Percentiles rank a stretch among this genome's conserved stretches.
These are phyloP conservation scores for Benitochromis conjunctus DNA, from an alignment of 2,113 vertebrate species.

Conservation along the genomic window DNA sequence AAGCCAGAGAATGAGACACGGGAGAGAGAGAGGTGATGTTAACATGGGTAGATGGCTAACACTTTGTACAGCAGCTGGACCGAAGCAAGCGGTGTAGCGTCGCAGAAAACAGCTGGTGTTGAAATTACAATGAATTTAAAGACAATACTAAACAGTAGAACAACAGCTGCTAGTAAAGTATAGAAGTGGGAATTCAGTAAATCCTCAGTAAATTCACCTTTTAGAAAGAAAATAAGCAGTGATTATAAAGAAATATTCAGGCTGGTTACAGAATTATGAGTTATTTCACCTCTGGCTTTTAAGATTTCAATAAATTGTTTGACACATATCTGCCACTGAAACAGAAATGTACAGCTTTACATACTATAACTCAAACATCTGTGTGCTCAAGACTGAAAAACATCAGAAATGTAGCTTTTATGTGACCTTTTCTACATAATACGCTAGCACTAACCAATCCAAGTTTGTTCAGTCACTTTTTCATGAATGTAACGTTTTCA, in stretches of 20 bases:
- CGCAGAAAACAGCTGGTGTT: not conserved
- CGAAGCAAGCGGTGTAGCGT: not conserved
- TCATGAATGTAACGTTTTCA: not conserved
- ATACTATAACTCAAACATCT: not conserved
- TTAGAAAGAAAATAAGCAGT: not conserved
- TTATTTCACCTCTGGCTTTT: not conserved
- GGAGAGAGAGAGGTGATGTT: slow-evolving; percentile 80
- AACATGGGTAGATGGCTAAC: slow-evolving; percentile 46
- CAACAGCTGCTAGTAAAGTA: not conserved
- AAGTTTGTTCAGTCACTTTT: not conserved
- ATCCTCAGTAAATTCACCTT: not conserved
- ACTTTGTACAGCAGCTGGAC: slow-evolving; percentile 21
- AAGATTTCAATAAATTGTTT: not conserved
- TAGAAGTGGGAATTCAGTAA: not conserved
- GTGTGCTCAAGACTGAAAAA: not conserved
- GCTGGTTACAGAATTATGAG: not conserved
- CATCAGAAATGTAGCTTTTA: not conserved
- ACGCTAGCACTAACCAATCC: not conserved
- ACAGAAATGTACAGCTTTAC: not conserved
- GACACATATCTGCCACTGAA: not conserved
- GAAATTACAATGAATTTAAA: not conserved
- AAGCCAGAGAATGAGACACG: slow-evolving; percentile 84
- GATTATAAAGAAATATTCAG: not conserved
- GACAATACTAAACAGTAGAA: not conserved
- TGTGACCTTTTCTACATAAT: not conserved